These are phyloP conservation scores for Lerista edwardsae DNA, from an alignment of 2,797 vertebrate species.

Conservation along the genomic window DNA sequence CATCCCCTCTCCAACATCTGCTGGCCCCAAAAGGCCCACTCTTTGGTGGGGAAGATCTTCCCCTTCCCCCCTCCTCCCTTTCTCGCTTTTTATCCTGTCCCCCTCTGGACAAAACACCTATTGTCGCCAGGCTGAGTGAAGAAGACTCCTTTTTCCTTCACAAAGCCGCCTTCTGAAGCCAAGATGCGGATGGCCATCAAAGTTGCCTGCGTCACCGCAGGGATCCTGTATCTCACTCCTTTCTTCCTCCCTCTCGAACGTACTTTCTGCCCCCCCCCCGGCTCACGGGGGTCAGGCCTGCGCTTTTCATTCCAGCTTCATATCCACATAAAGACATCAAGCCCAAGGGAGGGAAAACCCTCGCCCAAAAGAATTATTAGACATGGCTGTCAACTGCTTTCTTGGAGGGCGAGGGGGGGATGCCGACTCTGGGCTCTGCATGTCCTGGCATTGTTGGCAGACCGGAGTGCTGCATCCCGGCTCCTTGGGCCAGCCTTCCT, in stretches of 20 bases:
- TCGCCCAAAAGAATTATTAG: constrained; percentile 98
- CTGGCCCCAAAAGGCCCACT: constrained; percentile 84
- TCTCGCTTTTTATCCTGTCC: constrained; percentile 84
- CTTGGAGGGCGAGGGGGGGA: constrained; percentile 50
- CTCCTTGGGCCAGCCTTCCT: constrained; percentile 38
- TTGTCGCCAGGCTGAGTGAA: constrained; percentile 89
- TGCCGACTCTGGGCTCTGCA: constrained; percentile 71
- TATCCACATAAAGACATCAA: constrained; percentile 98
- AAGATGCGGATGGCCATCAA: constrained; percentile 87
- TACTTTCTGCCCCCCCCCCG: constrained; percentile 80
- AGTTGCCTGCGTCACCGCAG: constrained; percentile 87
- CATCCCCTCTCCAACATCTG: constrained; percentile 93
- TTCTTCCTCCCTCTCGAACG: constrained; percentile 67
- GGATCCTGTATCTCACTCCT: constrained; percentile 81
- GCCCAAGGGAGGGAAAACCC: constrained; percentile 79
- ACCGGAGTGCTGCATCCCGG: constrained; percentile 54
- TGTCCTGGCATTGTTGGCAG: constrained; percentile 66
- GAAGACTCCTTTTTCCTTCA: constrained; percentile 88
- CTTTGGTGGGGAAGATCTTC: constrained; percentile 84
- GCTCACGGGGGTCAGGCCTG: constrained; percentile 89
- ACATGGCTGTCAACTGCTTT: constrained; percentile 97
- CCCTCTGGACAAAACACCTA: constrained; percentile 90
- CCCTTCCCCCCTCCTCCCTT: constrained; percentile 76
- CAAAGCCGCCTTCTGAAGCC: constrained; percentile 92
- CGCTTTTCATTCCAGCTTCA: constrained; percentile 92